Base-by-base conservation (phyloP, 2,888 invertebrate genomes). In the Habrosyne pyritoides region DNA sequence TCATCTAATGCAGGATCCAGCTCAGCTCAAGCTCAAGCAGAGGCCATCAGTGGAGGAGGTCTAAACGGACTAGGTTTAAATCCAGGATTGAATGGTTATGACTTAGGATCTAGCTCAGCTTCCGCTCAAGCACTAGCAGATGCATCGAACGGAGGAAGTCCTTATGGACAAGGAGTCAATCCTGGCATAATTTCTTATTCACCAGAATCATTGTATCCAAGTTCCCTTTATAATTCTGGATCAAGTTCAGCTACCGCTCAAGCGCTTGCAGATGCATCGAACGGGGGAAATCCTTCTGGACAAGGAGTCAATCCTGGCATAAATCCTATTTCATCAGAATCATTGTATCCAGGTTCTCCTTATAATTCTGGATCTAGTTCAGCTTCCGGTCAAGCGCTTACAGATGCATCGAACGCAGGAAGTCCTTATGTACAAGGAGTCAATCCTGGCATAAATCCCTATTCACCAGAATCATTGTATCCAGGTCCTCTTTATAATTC, bases 91-190 rank as follows among this genome's bases (percentile, higher is more conserved):
- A 36, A 14, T 4, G n/a, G n/a, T 2, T 36, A 36, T 5, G 5
- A 14, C 18, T 12, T 5, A 18, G 42, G 42, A 18, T 42, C 42
- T 8, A 42, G 42, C 18, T 42, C 18, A 18, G 42, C 42, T 7
- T 42, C 42, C 51, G 51, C 50, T 1, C 30, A 26, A 21, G 55
- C 57, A 21, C 51, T 14, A 18, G 52, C 55, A 6, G 50, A 49
- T 26, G 54, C 50, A 2, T 47, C 46, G 6, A 53, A 49, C 12
- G 46, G 28, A n/a, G 18, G 33, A 10, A 33, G 33, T 12, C 33
- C 33, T 12, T 1, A 12, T 10, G 33, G 33, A 33, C 33, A 36
- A 14, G 36, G 1, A 36, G 3, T 5, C 7, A 14, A 36, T 36
- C 2, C n/a, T 10, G 33, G 12, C 4, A 12, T 12, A 12, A 33